Percentiles rank a stretch among this genome's conserved stretches.
phyloP scores from a whole-genome alignment of 1,140 invertebrate species.

The Gonatopus flavifemur region DNA sequence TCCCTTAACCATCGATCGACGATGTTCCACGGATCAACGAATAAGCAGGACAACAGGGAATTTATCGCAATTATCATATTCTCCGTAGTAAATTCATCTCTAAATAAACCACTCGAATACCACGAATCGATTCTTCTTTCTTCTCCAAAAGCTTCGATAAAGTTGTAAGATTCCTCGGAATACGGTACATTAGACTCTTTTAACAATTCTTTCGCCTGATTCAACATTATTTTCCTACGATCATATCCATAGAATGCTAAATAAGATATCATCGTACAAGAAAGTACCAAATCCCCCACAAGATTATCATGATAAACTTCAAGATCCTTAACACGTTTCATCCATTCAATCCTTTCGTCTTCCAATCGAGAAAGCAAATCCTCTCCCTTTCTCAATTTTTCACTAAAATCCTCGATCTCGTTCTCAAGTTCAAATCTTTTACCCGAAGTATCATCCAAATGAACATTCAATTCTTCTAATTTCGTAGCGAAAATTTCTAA shows the following conservation, averaged over 20 bases:
- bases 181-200: slow-evolving; percentile 61
- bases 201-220: slow-evolving; percentile 61
- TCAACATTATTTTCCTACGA: slow-evolving; percentile 51
- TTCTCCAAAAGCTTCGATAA: slow-evolving; percentile 63
- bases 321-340: slow-evolving; percentile 59
- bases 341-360: slow-evolving; percentile 72
- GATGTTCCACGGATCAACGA: slow-evolving; percentile 74
- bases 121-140: slow-evolving; percentile 63
- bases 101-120: slow-evolving; percentile 67
- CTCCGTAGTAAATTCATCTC: slow-evolving; percentile 68
- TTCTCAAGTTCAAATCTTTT: slow-evolving; percentile 63
- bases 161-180: slow-evolving; percentile 59
- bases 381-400: slow-evolving; percentile 72
- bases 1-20: slow-evolving; percentile 72
- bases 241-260: slow-evolving; percentile 63
- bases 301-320: slow-evolving; percentile 64
- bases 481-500: slow-evolving; percentile 64
- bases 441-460: slow-evolving; percentile 51
- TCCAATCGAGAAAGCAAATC: slow-evolving; percentile 65
- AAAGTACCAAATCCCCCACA: slow-evolving; percentile 67
- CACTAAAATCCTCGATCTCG: slow-evolving; percentile 59
- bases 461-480: slow-evolving; percentile 60
- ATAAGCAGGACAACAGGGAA: slow-evolving; percentile 65
- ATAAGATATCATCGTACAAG: slow-evolving; percentile 68
- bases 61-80: slow-evolving; percentile 68